phyloP scores from a whole-genome alignment of 2,113 vertebrate genomes.

The Cranoglanis bouderius region DNA sequence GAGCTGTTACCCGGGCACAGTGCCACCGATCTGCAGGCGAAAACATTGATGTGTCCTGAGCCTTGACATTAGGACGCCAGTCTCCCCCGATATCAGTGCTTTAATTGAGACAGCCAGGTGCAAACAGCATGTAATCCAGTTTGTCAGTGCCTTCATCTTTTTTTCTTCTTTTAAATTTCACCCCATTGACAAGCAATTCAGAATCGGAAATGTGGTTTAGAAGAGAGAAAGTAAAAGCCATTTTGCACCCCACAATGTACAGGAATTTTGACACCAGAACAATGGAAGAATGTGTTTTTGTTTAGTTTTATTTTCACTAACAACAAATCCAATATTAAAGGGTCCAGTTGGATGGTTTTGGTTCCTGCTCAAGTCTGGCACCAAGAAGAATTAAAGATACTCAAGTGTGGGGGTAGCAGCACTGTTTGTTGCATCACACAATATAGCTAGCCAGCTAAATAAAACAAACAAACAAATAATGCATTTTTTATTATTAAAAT shows the following conservation, averaged over 20 bases:
- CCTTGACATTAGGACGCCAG: conserved; percentile 68
- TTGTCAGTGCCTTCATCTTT: conserved; percentile 68
- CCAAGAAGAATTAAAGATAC: background rate
- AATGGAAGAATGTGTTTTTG: background rate
- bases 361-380: background rate
- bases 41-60: conserved; percentile 69
- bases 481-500: too few species aligned
- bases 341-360: background rate
- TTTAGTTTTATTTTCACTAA: background rate
- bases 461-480: background rate
- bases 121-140: conserved; percentile 75
- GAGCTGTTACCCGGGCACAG: conserved; percentile 43
- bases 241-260: background rate
- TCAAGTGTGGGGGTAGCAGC: background rate
- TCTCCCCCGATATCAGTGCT: conserved; percentile 67
- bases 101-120: conserved; percentile 76
- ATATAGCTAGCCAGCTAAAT: background rate
- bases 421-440: background rate
- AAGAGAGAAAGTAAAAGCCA: conserved; percentile 20
- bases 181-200: conserved; percentile 71
- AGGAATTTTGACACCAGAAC: background rate
- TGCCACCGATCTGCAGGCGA: conserved; percentile 64
- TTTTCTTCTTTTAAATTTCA: conserved; percentile 72
- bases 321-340: background rate
- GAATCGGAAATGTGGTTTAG: conserved; percentile 23